Conservation (phyloP, 2,888 invertebrate genomes). For the Caenorhabditis sinica region DNA sequence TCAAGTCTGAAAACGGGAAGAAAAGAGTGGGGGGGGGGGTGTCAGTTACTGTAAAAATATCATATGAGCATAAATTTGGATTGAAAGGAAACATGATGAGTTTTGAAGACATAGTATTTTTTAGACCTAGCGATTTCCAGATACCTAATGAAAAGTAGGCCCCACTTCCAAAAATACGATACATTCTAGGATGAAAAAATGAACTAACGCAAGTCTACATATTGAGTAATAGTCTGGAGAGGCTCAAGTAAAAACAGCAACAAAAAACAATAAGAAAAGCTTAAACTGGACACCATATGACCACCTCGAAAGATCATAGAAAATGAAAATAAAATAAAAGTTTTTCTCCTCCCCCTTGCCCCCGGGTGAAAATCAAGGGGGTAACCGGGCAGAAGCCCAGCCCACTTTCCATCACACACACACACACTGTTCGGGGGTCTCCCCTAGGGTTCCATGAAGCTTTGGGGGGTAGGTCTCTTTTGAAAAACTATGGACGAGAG, state of each 20-base stretch:
- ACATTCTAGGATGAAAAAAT: too few relatives aligned
- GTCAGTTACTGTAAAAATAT: not conserved
- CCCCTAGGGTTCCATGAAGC: conserved; percentile 29
- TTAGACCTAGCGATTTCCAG: too few relatives aligned
- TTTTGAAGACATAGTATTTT: too few relatives aligned
- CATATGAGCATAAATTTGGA: too few relatives aligned
- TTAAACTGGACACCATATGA: not conserved
- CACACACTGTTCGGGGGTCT: conserved; percentile 23
- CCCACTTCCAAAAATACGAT: too few relatives aligned
- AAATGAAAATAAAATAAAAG: conserved; percentile 33
- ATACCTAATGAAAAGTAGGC: too few relatives aligned
- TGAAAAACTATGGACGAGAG: conserved; percentile 25
- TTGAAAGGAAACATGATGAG: too few relatives aligned
- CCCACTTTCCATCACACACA: conserved; percentile 18
- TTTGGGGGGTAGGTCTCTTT: conserved; percentile 23
- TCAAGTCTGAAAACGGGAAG: not conserved
- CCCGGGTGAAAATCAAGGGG: conserved; percentile 11
- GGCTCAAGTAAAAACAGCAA: not conserved
- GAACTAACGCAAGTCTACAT: too few relatives aligned
- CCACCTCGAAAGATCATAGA: conserved; percentile 8
- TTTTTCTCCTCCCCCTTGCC: conserved; percentile 14
- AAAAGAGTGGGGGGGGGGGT: not conserved
- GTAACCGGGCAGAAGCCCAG: not conserved
- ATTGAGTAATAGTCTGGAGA: not conserved
- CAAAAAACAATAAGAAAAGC: not conserved